phyloP scores from a whole-genome alignment of 2,888 invertebrate species.

The Catotricha subobsoleta region DNA sequence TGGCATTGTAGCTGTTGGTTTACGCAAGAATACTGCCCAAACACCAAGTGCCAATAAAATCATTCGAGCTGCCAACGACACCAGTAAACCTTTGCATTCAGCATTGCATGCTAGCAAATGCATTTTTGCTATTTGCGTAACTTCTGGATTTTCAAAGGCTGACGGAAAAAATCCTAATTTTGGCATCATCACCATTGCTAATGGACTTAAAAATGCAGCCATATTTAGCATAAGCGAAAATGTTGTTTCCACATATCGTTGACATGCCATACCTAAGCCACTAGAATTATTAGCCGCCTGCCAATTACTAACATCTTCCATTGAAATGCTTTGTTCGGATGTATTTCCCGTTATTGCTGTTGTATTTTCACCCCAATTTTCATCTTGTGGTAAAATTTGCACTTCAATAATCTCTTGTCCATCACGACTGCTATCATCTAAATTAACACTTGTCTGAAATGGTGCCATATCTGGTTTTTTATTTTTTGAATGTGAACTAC shows the following conservation, averaged over 20 bases:
- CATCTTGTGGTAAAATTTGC: conserved; percentile 89
- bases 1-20: conserved; percentile 73
- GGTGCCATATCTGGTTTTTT: conserved; percentile 60
- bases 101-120: conserved; percentile 68
- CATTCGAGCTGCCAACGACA: conserved; percentile 81
- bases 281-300: conserved; percentile 62
- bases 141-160: conserved; percentile 40
- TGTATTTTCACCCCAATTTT: conserved; percentile 98
- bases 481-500: conserved; percentile 40
- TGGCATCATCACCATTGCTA: conserved; percentile 88
- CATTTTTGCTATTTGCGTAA: conserved; percentile 50
- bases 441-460: conserved; percentile 69
- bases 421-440: conserved; percentile 53
- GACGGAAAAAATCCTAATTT: conserved; percentile 74
- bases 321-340: conserved; percentile 85
- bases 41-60: conserved; percentile 74
- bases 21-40: conserved; percentile 82
- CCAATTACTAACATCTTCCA: conserved; percentile 78
- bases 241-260: conserved; percentile 66
- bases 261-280: conserved; percentile 53
- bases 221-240: conserved; percentile 62
- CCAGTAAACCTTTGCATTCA: conserved; percentile 83
- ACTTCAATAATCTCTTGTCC: conserved; percentile 90
- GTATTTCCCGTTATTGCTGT: conserved; percentile 94
- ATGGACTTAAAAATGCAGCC: conserved; percentile 75